A percentile compares a stretch with the other conserved stretches of the same genome.
Conservation (phyloP, 64 coral and sea anemone genomes). For the Porites lutea region DNA sequence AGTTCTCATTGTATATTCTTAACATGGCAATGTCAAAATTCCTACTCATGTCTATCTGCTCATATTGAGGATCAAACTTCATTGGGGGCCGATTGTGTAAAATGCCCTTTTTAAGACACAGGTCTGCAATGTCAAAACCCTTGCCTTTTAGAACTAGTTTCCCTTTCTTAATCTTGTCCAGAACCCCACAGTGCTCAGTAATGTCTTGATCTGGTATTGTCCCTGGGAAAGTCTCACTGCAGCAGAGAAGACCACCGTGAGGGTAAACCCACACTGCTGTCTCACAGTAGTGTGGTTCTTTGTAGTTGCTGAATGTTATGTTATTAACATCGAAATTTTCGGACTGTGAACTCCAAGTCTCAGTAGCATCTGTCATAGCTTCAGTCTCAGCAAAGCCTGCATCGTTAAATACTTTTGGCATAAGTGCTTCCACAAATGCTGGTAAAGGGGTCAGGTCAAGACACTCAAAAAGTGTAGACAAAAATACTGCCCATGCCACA, state of each 20-base stretch:
- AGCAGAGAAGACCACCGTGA: conserved; percentile 32
- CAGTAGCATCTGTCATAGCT: conserved; percentile 41
- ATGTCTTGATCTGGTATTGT: conserved; percentile 51
- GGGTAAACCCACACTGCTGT: conserved; percentile 46
- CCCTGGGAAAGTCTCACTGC: conserved; percentile 55
- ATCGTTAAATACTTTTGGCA: conserved; percentile 40
- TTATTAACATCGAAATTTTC: conserved; percentile 62
- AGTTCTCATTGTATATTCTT: conserved; percentile 69
- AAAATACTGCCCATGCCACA: conserved; percentile 51
- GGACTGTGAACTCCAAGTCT: conserved; percentile 58
- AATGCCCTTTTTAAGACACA: conserved; percentile 56
- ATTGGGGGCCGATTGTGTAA: conserved; percentile 56
- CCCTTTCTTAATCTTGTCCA: conserved; percentile 42
- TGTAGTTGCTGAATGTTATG: conserved; percentile 69
- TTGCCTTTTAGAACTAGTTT: conserved; percentile 50
- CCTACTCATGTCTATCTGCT: conserved; percentile 22
- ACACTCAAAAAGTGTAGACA: conserved; percentile 39
- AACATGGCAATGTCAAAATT: conserved; percentile 60
- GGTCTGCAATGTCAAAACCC: conserved; percentile 49
- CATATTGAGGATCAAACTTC: conserved; percentile 59
- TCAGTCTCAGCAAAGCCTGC: conserved; percentile 51
- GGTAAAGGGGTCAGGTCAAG: conserved; percentile 51
- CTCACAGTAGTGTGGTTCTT: conserved; percentile 52
- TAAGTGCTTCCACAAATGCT: conserved; percentile 34
- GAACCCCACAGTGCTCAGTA: conserved; percentile 57